Percentiles rank a stretch among this genome's conserved stretches.
Evolutionary conservation across 1,140 invertebrate genomes (phyloP).

Genomic region (Eurosta solidaginis): DNA sequence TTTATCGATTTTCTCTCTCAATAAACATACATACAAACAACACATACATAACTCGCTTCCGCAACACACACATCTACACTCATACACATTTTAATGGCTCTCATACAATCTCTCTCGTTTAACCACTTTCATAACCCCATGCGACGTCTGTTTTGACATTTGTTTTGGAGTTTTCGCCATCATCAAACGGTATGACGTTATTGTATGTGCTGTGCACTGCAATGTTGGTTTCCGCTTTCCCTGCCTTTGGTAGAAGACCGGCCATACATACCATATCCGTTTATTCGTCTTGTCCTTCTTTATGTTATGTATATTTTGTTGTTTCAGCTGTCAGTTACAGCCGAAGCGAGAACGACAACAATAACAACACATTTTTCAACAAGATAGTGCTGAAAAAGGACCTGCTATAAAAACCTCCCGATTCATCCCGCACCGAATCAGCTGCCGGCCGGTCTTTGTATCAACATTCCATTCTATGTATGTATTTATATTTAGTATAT

Average conservation of each 20-base stretch:
- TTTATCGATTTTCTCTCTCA: constrained; percentile 22
- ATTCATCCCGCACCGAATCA: background rate
- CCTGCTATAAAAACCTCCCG: background rate
- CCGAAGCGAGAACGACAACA: no score
- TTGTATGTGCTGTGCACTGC: background rate
- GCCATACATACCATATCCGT: background rate
- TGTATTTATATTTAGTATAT: background rate
- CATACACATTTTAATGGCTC: no score
- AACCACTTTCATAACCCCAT: background rate
- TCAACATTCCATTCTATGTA: constrained; percentile 12
- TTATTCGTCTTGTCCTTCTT: background rate
- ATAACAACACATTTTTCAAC: background rate
- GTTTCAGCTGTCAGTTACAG: background rate
- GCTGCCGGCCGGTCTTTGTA: constrained; percentile 12
- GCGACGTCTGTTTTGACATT: background rate
- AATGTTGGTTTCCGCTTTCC: background rate
- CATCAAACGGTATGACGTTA: background rate
- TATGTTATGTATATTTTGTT: no score
- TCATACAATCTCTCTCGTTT: no score
- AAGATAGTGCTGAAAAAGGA: background rate
- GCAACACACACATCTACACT: background rate
- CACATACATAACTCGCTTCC: background rate
- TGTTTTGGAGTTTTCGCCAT: constrained; percentile 9
- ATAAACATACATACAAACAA: no score
- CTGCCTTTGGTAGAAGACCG: background rate